Base-by-base conservation (phyloP, 2,888 invertebrate genomes). In the Chloroclystis v-ata region DNA sequence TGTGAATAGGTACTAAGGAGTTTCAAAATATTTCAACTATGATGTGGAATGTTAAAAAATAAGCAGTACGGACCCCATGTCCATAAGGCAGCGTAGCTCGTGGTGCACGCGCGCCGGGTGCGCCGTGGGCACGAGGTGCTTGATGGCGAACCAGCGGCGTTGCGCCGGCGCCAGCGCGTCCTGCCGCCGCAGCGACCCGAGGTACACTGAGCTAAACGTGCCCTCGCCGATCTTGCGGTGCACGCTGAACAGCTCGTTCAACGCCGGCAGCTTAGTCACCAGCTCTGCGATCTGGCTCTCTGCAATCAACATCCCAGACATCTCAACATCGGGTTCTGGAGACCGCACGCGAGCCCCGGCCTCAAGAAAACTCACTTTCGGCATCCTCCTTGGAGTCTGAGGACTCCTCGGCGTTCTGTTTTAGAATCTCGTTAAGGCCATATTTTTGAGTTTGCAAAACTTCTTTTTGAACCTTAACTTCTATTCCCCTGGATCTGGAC, bases 71-170 rank as follows among this genome's bases (percentile, higher is more conserved):
- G 79, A 94, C 94, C 94, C 94, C 67, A 94, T 93, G 56, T 92
- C 90, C 61, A 91, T 91, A 59, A 97, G 89, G 69, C 95, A 96
- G 56, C 91, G 89, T 42, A 97, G 80, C 81, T 97, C 97, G 63
- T 92, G 93, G 69, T 93, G 92, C 43, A 96, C 92, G 52, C 96
- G 89, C 35, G 91, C 91, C 0, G 96, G 96, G 73, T 95, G 95
- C 54, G 94, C 93, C 1, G 96, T 96, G 3, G 96, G 96, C 57
- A 96, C 92, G 38, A 97, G 90, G 81, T 96, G 94, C 72, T 97
- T 97, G 47, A 97, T 89, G 1, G 97, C 97, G 82, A 92, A 95
- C 76, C 90, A 89, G 56, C 91, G 88, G 38, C 89, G 89, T 43
- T 82, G 70, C 4, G 74, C 56, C 1, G 80, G 73, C 1, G 86